These are phyloP conservation scores for Caenorhabditis sp. DNA, from an alignment of 2,888 invertebrate genomes.

Conservation along the genomic window DNA sequence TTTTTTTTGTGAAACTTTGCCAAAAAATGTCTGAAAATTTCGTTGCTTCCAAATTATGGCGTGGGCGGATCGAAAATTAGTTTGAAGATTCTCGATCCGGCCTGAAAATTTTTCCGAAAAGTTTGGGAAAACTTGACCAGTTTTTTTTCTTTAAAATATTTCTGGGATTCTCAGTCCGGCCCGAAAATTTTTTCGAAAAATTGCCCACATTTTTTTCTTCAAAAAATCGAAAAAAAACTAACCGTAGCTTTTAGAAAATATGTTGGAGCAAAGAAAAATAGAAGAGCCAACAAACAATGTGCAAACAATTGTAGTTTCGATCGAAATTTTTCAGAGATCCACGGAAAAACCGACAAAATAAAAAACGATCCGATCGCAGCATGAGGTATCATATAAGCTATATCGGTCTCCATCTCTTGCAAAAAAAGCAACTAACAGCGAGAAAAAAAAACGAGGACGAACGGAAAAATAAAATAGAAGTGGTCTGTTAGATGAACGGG, in stretches of 20 bases:
- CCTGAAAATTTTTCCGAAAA: too few species aligned
- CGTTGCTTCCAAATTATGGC: neutral
- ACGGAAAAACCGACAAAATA: constrained; percentile 37
- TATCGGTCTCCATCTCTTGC: constrained; percentile 3
- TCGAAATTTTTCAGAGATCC: constrained; percentile 19
- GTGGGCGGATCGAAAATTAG: too few species aligned
- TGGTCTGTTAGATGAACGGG: neutral
- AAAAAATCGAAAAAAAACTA: too few species aligned
- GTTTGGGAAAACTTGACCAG: too few species aligned
- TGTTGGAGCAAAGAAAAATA: constrained; percentile 40
- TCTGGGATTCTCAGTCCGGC: too few species aligned
- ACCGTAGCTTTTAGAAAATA: constrained; percentile 42
- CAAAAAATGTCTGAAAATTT: neutral
- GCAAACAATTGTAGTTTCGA: constrained; percentile 43
- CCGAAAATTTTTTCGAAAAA: too few species aligned
- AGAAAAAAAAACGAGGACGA: neutral
- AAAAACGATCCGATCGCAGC: constrained; percentile 38
- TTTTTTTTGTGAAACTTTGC: neutral
- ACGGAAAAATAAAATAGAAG: neutral
- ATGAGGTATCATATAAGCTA: constrained; percentile 33
- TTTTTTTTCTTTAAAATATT: too few species aligned
- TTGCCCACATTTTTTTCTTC: too few species aligned
- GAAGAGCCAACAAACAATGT: constrained; percentile 40
- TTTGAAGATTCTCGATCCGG: too few species aligned
- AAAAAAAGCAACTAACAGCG: neutral